Evolutionary conservation across 2,888 invertebrate genomes (phyloP).

Genomic region (Meta bourneti): DNA sequence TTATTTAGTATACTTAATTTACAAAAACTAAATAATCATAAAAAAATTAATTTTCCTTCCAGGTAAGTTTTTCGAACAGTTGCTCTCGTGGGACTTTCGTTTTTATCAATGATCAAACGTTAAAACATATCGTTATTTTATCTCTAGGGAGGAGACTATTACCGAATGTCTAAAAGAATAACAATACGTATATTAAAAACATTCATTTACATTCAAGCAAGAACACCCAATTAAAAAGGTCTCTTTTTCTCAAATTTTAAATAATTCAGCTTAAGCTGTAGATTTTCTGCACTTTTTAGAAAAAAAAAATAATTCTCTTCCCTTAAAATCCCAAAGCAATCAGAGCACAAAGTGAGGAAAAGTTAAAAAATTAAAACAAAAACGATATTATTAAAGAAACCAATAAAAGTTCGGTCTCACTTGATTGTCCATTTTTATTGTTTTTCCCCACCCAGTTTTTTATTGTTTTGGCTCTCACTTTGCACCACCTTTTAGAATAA

Average conservation of each 20-base stretch:
- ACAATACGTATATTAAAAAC: neutral
- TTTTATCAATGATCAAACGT: neutral
- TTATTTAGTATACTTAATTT: too few relatives aligned
- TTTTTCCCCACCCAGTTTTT: neutral
- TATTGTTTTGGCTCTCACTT: neutral
- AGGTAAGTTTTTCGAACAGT: neutral
- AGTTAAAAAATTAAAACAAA: constrained; percentile 36
- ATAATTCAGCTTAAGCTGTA: neutral
- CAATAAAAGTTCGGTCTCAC: constrained; percentile 50
- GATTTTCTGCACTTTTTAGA: neutral
- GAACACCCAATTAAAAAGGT: neutral
- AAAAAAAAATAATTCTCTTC: neutral
- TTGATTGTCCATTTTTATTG: constrained; percentile 50
- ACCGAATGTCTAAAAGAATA: neutral
- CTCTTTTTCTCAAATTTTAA: neutral
- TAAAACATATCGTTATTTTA: neutral
- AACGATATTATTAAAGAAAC: constrained; percentile 58
- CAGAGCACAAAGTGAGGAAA: constrained; percentile 10
- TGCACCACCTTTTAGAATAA: constrained; percentile 9
- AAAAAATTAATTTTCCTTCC: neutral
- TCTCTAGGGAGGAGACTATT: neutral
- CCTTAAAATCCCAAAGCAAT: constrained; percentile 4
- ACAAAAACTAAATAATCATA: neutral
- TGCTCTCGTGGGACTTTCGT: neutral
- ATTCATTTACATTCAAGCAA: neutral